Evolutionary conservation across 2,888 invertebrate genomes (phyloP), one percentile per base, ranked within the genome.

Genomic region (Philaethria dido): DNA sequence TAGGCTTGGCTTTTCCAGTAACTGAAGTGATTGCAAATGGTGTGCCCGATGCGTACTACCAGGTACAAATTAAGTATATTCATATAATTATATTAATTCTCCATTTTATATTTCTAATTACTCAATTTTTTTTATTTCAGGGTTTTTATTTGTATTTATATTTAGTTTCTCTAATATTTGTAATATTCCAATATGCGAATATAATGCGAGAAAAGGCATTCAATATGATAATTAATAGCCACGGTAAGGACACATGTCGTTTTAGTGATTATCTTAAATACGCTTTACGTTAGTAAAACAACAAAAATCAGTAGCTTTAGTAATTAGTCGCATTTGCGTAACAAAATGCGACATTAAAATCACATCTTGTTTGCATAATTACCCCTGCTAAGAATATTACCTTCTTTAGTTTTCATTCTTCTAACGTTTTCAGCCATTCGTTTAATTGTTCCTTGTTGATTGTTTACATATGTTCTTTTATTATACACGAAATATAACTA

Each of bases 141-240:
- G 97, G 96, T 55, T 97, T 97, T 85, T 97, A 97, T 86, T 92
- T 97, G 52, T 98, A 97, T 81, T 89, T 97, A 52, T 97, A 97
- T 81, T 82, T 95, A 69, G 95, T 95, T 52, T 96, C 97, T 75
- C 95, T 97, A 62, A 80, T 94, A 20, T 98, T 97, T 86, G 95
- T 97, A 55, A 91, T 95, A 70, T 95, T 95, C 75, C 94, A 96
- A 81, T 96, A 96, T 80, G 93, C 93, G 11, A 94, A 94, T 69
- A 89, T 96, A 73, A 89, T 95, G 79, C 93, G 95, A 33, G 94
- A 95, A 79, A 94, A 94, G 74, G 94, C 95, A 36, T 93, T 95
- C 54, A 94, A 93, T 74, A 92, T 89, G 79, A 93, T 95, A 64
- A 93, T 95, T 20, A 94, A 94, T 67, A 88, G 86, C 70, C 87